Conservation (phyloP, 2,113 vertebrate species). For the Struthio camelus region DNA sequence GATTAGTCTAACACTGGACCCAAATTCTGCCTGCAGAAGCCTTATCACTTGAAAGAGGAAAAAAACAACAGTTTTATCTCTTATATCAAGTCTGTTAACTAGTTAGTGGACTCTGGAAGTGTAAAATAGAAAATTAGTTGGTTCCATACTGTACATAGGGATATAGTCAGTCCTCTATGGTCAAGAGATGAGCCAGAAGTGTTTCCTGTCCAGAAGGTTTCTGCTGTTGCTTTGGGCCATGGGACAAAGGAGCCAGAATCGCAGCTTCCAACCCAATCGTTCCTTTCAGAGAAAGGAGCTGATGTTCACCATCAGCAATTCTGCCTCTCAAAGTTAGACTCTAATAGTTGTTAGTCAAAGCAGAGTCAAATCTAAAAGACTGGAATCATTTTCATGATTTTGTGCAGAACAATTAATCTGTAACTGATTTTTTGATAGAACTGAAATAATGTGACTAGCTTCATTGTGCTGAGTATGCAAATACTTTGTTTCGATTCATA, state of each 20-base stretch:
- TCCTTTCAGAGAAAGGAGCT: background rate
- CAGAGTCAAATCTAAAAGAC: background rate
- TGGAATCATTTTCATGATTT: background rate
- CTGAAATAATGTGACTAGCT: rapidly evolving
- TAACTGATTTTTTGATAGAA: background rate
- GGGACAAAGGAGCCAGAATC: background rate
- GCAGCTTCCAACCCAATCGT: rapidly evolving
- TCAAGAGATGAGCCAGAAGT: background rate
- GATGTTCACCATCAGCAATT: background rate
- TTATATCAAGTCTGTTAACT: background rate
- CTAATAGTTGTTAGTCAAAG: background rate
- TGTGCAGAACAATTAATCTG: background rate
- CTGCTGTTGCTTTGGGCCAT: background rate
- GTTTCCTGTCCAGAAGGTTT: background rate
- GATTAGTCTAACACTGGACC: background rate
- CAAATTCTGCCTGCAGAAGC: background rate
- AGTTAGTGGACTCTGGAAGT: background rate
- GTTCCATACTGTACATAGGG: background rate
- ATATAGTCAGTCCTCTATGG: background rate
- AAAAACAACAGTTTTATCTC: background rate
- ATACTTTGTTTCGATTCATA: too few relatives aligned
- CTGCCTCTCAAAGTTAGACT: background rate
- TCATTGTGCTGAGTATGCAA: background rate
- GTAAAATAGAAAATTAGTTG: background rate
- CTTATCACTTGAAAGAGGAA: background rate